These are phyloP conservation scores for Drosophila meridiana DNA, from an alignment of 2,888 invertebrate species.

Conservation along the genomic window DNA sequence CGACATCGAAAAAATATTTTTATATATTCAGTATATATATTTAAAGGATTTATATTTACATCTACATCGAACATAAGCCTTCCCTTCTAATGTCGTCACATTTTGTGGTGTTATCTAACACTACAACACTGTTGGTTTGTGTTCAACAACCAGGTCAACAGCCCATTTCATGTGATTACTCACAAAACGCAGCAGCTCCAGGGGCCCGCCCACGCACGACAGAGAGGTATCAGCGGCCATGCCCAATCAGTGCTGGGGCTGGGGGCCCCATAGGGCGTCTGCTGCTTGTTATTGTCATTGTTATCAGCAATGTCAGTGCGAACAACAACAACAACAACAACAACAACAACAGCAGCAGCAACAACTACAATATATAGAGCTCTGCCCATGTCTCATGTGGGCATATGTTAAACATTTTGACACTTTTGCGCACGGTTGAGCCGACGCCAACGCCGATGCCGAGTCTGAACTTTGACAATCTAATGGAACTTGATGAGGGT, in stretches of 20 bases:
- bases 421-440: constrained; percentile 74
- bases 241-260: constrained; percentile 28
- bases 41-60: background rate
- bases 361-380: constrained; percentile 4
- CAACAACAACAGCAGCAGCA: constrained; percentile 17
- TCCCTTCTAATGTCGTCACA: background rate
- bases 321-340: constrained; percentile 36
- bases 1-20: too few relatives aligned
- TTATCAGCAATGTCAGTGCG: constrained; percentile 71
- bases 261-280: constrained; percentile 22
- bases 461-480: constrained; percentile 65
- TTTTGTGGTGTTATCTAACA: constrained; percentile 12
- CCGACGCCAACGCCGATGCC: constrained; percentile 20
- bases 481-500: constrained; percentile 71
- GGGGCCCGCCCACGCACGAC: too few relatives aligned
- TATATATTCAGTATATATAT: background rate
- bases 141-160: constrained; percentile 47
- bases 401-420: constrained; percentile 79
- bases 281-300: constrained; percentile 73
- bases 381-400: constrained; percentile 62
- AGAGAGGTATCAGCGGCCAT: constrained; percentile 10
- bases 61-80: too few relatives aligned
- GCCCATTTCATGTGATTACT: constrained; percentile 62
- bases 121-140: constrained; percentile 9
- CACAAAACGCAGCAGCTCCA: constrained; percentile 22